phyloP scores from a whole-genome alignment of 2,888 invertebrate genomes.

The Diplolepis rosae region DNA sequence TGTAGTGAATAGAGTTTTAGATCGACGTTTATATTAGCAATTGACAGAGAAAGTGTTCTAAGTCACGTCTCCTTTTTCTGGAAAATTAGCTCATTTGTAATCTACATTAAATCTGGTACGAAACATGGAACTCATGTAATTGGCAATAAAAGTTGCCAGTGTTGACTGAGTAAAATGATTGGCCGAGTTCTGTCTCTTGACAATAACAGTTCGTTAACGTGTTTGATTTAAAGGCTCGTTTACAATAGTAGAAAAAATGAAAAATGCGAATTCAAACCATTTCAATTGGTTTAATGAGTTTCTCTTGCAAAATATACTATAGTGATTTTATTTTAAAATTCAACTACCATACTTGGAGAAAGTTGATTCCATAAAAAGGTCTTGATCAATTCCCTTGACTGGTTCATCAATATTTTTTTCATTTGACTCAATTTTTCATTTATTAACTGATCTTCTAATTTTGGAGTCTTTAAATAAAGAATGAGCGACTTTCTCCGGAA shows the following conservation, averaged over 20 bases:
- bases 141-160: constrained; percentile 24
- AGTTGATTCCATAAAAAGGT: not conserved
- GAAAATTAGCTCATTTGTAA: constrained; percentile 28
- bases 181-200: constrained; percentile 6
- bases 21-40: not conserved
- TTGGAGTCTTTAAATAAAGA: not conserved
- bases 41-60: constrained; percentile 30
- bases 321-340: constrained; percentile 3
- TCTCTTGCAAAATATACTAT: not conserved
- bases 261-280: not conserved
- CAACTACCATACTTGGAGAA: not conserved
- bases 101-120: constrained; percentile 7
- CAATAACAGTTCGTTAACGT: constrained; percentile 24
- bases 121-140: constrained; percentile 2
- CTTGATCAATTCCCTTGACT: not conserved
- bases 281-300: constrained; percentile 9
- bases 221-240: constrained; percentile 16
- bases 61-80: constrained; percentile 20
- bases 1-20: constrained; percentile 27
- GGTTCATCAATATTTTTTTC: not conserved
- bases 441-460: not conserved
- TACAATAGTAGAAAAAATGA: not conserved
- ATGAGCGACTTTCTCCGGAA: not conserved
- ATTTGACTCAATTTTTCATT: not conserved
- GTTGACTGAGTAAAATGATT: constrained; percentile 14